Evolutionary conservation across 2,113 vertebrate species (phyloP).

Genomic region (Carettochelys insculpta): DNA sequence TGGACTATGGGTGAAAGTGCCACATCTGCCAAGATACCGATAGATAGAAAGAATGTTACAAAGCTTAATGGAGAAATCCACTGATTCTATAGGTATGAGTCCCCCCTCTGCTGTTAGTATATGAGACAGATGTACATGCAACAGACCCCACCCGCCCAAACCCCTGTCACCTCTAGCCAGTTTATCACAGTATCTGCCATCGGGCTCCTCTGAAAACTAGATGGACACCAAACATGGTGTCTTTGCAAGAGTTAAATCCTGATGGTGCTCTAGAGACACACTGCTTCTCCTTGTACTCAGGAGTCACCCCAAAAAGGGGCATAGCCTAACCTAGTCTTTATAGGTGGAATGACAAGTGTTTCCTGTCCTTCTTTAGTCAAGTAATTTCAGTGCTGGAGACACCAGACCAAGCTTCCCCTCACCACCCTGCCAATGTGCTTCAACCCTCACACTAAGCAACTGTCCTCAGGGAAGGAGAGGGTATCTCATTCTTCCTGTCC

Average conservation of each 20-base stretch:
- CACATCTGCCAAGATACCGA: not conserved
- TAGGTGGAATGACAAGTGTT: not conserved
- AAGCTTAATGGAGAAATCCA: not conserved
- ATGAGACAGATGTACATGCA: not conserved
- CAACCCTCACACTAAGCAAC: not conserved
- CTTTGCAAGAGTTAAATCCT: not conserved
- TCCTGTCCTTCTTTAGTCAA: not conserved
- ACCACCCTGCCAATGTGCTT: not conserved
- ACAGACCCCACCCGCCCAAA: too few relatives aligned
- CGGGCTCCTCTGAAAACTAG: not conserved
- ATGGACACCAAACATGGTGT: not conserved
- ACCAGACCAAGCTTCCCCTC: not conserved
- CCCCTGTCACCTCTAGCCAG: not conserved
- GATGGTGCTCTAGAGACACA: not conserved
- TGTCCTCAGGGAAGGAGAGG: not conserved
- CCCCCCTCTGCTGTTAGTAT: not conserved
- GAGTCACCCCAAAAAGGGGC: not conserved
- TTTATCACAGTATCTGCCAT: not conserved
- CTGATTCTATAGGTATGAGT: not conserved
- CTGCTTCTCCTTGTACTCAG: not conserved
- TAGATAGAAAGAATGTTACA: slow-evolving; percentile 13
- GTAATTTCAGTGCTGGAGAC: not conserved
- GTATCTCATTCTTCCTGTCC: not conserved
- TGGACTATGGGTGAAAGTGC: not conserved
- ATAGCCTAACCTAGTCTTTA: not conserved